Conservation (phyloP, 2,888 invertebrate species). For the Platycheirus rosarum region DNA sequence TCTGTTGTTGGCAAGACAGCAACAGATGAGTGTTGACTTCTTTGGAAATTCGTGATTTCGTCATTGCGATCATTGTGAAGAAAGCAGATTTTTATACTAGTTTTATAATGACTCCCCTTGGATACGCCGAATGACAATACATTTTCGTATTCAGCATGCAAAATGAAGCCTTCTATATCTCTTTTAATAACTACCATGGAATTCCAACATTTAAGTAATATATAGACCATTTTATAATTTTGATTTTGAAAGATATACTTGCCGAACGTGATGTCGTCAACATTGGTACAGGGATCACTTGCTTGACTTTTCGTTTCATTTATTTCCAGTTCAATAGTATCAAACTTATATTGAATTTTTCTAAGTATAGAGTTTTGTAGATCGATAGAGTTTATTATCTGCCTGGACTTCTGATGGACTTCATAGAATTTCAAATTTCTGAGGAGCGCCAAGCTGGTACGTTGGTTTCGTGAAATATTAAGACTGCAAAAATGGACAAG, state of each 20-base stretch:
- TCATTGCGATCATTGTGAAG: conserved; percentile 56
- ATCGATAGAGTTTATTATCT: conserved; percentile 77
- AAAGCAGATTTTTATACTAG: conserved; percentile 76
- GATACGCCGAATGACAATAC: conserved; percentile 76
- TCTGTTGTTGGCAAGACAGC: not conserved
- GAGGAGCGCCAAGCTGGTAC: conserved; percentile 75
- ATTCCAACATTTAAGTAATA: conserved; percentile 79
- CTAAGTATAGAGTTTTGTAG: conserved; percentile 58
- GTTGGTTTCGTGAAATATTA: conserved; percentile 28
- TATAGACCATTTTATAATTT: conserved; percentile 75
- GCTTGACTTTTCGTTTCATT: conserved; percentile 17
- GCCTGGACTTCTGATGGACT: conserved; percentile 77
- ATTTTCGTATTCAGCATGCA: conserved; percentile 76
- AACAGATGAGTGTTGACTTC: not conserved
- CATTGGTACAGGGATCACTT: conserved; percentile 9
- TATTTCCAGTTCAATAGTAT: not conserved
- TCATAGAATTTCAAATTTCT: conserved; percentile 78
- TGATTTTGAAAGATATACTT: conserved; percentile 78
- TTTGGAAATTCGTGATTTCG: conserved; percentile 77
- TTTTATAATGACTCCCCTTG: conserved; percentile 76
- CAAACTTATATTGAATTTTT: conserved; percentile 39
- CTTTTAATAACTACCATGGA: conserved; percentile 76
- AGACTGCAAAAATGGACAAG: conserved; percentile 26
- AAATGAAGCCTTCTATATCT: conserved; percentile 42
- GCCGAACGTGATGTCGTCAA: conserved; percentile 76